Evolutionary conservation across 1,140 invertebrate genomes (phyloP).

Genomic region (Ephestia elutella): DNA sequence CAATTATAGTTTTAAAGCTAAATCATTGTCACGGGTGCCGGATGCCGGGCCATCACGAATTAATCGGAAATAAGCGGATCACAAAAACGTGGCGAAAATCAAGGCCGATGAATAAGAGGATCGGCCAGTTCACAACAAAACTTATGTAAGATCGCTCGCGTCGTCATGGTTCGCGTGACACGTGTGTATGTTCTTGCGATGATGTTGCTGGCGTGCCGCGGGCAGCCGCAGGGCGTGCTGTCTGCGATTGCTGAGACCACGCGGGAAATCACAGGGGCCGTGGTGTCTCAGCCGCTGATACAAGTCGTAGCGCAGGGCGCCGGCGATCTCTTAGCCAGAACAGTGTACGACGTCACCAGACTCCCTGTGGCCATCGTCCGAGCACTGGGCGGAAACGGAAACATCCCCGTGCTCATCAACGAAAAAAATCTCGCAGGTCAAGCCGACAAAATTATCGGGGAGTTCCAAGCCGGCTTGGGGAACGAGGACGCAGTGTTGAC

Average conservation of each 20-base stretch:
- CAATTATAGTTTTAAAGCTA: background rate
- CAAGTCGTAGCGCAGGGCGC: slow-evolving; percentile 8
- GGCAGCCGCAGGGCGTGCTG: slow-evolving; percentile 16
- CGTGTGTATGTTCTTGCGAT: slow-evolving; percentile 1
- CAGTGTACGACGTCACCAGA: slow-evolving; percentile 11
- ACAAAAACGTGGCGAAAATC: background rate
- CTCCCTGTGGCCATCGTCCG: slow-evolving; percentile 16
- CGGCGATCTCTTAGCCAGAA: slow-evolving; percentile 14
- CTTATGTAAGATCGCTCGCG: slow-evolving; percentile 12
- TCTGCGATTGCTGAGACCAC: slow-evolving; percentile 10
- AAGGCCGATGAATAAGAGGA: slow-evolving; percentile 11
- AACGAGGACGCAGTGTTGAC: slow-evolving; percentile 32
- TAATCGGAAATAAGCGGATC: slow-evolving; percentile 1
- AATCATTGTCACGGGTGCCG: background rate
- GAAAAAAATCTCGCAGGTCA: slow-evolving; percentile 19
- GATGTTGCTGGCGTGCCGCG: background rate
- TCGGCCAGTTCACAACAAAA: slow-evolving; percentile 9
- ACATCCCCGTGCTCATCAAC: slow-evolving; percentile 15
- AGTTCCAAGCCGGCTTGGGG: slow-evolving; percentile 14
- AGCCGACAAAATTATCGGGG: slow-evolving; percentile 15
- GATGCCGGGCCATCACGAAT: background rate
- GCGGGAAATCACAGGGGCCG: slow-evolving; percentile 10
- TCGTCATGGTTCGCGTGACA: background rate
- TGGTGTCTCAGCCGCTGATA: slow-evolving; percentile 19
- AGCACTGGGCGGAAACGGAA: slow-evolving; percentile 5